A percentile compares a stretch with the other conserved stretches of the same genome.
Evolutionary conservation across 2,888 invertebrate genomes (phyloP).

Genomic region (Drosophila melanocephala): DNA sequence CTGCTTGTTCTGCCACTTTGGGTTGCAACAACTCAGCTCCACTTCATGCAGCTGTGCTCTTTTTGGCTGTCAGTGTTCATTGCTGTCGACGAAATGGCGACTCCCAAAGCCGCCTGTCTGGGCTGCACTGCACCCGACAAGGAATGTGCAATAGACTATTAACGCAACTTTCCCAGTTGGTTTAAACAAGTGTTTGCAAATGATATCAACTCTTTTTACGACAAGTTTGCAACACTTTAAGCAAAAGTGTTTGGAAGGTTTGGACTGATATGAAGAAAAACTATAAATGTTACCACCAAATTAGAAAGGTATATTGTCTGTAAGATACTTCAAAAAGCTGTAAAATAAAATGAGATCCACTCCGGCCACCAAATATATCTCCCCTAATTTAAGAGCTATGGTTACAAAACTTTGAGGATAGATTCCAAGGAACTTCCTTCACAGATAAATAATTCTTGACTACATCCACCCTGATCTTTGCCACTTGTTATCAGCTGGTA

Average conservation of each 20-base stretch:
- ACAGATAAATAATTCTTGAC: background rate
- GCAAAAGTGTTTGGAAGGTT: background rate
- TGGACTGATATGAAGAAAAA: background rate
- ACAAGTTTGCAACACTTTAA: constrained; percentile 11
- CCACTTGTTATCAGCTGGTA: background rate
- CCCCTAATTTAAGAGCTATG: background rate
- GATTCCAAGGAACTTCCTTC: background rate
- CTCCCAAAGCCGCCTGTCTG: constrained; percentile 19
- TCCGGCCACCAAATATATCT: background rate
- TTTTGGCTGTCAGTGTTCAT: constrained; percentile 46
- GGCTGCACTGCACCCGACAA: constrained; percentile 24
- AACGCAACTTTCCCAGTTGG: constrained; percentile 54
- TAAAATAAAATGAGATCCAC: too few species aligned
- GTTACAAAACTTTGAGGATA: too few species aligned
- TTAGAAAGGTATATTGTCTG: too few species aligned
- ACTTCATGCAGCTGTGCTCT: constrained; percentile 17
- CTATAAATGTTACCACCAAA: background rate
- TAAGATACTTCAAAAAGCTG: too few species aligned
- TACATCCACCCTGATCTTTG: background rate
- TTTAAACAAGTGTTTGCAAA: constrained; percentile 7
- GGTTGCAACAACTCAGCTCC: constrained; percentile 12
- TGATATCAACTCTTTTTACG: constrained; percentile 14
- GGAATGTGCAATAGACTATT: constrained; percentile 61
- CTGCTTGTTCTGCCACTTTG: constrained; percentile 23
- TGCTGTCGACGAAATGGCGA: constrained; percentile 31